Evolutionary conservation across 2,113 vertebrate species (phyloP).

Genomic region (Sarotherodon lohbergeri): DNA sequence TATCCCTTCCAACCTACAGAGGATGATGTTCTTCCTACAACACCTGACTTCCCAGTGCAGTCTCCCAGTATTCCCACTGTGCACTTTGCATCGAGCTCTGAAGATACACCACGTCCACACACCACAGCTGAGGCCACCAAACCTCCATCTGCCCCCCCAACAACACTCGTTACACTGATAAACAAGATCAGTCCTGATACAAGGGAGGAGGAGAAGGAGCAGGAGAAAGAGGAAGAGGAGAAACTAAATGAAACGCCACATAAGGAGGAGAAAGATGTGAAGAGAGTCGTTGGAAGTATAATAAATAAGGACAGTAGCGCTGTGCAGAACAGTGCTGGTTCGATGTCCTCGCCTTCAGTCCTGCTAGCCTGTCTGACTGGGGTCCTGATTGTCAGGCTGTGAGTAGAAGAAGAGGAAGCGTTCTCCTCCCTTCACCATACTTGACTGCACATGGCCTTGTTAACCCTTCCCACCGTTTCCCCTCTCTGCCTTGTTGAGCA

Average conservation of each 20-base stretch:
- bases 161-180: background rate
- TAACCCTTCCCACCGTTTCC: background rate
- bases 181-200: background rate
- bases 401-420: background rate
- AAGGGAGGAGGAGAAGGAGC: background rate
- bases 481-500: background rate
- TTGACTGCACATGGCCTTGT: background rate
- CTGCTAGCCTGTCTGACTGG: slow-evolving; percentile 9
- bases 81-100: background rate
- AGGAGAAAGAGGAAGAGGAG: background rate
- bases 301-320: background rate
- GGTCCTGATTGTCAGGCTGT: slow-evolving; percentile 16
- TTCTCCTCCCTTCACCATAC: background rate
- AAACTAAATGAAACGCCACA: background rate
- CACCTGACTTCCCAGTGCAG: background rate
- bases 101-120: background rate
- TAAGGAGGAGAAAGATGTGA: background rate
- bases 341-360: background rate
- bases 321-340: background rate
- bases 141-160: background rate
- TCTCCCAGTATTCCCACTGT: background rate
- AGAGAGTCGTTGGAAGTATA: background rate
- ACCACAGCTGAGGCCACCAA: background rate
- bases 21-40: background rate
- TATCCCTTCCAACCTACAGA: background rate